Percentiles rank a stretch among this genome's conserved stretches.
phyloP scores from a whole-genome alignment of 2,888 invertebrate species.

The Dynastes hyllus region DNA sequence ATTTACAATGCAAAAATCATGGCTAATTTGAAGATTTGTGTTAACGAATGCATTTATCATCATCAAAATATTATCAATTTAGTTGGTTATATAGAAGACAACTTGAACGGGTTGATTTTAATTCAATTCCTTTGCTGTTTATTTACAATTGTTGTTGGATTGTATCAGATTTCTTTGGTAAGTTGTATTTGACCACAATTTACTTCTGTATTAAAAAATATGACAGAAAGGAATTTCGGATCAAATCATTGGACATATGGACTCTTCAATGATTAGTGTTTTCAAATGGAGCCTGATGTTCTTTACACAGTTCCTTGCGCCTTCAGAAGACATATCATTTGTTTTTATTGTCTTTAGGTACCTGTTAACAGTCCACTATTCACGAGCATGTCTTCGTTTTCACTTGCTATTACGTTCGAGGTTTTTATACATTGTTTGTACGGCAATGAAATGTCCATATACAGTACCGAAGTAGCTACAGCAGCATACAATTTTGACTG shows the following conservation, averaged over 20 bases:
- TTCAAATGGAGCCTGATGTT: too few relatives aligned
- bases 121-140: conserved; percentile 54
- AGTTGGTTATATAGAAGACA: conserved; percentile 51
- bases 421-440: conserved; percentile 59
- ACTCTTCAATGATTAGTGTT: too few relatives aligned
- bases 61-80: conserved; percentile 54
- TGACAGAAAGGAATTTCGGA: too few relatives aligned
- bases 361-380: conserved; percentile 54
- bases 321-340: too few relatives aligned
- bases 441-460: conserved; percentile 58
- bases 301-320: too few relatives aligned
- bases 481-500: conserved; percentile 60
- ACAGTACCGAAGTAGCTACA: conserved; percentile 57
- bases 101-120: conserved; percentile 51
- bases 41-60: conserved; percentile 49
- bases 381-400: conserved; percentile 56
- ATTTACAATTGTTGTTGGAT: conserved; percentile 51
- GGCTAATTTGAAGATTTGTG: conserved; percentile 34
- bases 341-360: conserved; percentile 37
- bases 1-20: conserved; percentile 20
- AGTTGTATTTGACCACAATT: conserved; percentile 2
- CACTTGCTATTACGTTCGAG: conserved; percentile 57
- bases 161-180: conserved; percentile 56
- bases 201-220: not conserved
- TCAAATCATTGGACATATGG: too few relatives aligned